Percentiles rank a stretch among this genome's conserved stretches.
Evolutionary conservation across 2,113 vertebrate species (phyloP).

Genomic region (Rhizomys pruinosus): DNA sequence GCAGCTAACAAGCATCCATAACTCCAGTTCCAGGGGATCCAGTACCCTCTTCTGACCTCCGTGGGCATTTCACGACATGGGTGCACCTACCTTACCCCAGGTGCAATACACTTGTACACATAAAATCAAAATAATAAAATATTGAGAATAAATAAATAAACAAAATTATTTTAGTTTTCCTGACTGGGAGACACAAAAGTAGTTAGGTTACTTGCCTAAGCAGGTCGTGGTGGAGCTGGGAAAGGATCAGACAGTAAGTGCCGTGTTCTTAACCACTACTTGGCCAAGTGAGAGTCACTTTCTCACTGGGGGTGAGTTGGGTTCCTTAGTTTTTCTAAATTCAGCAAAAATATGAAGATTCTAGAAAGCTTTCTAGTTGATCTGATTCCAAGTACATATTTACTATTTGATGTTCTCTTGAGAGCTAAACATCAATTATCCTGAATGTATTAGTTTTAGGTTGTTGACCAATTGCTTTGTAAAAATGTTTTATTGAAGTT

Average conservation of each 20-base stretch:
- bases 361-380: not conserved
- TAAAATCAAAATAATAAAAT: no score
- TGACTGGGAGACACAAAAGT: slow-evolving; percentile 42
- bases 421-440: slow-evolving; percentile 40
- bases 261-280: not conserved
- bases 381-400: slow-evolving; percentile 39
- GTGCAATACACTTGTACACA: no score
- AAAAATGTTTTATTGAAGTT: slow-evolving; percentile 60
- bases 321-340: slow-evolving; percentile 32
- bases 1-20: no score
- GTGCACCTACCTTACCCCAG: no score
- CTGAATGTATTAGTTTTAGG: slow-evolving; percentile 52
- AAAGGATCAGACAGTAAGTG: not conserved
- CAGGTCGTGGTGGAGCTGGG: not conserved
- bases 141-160: no score
- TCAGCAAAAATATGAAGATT: slow-evolving; percentile 4
- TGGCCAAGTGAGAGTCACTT: not conserved
- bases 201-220: not conserved
- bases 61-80: no score
- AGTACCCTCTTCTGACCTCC: no score
- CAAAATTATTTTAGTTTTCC: slow-evolving; percentile 24
- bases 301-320: not conserved
- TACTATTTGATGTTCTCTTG: slow-evolving; percentile 26
- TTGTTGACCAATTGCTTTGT: slow-evolving; percentile 32
- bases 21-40: no score